These are phyloP conservation scores for Dryococelus australis DNA, from an alignment of 2,888 invertebrate species.

Conservation along the genomic window DNA sequence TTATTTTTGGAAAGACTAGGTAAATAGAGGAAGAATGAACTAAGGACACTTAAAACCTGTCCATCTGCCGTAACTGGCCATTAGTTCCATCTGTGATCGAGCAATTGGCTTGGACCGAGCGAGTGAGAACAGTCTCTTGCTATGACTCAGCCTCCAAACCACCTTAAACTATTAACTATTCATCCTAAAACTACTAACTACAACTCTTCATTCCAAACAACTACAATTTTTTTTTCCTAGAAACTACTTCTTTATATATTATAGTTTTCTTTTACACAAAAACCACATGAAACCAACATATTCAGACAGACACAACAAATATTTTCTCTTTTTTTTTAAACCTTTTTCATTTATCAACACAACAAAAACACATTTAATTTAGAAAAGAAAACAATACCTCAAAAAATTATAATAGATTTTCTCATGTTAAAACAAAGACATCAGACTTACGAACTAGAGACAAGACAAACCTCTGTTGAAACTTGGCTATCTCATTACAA, in stretches of 20 bases:
- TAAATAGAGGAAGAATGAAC: constrained; percentile 39
- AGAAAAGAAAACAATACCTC: constrained; percentile 25
- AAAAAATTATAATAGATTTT: constrained; percentile 29
- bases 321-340: constrained; percentile 29
- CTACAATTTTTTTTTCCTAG: constrained; percentile 35
- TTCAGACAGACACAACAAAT: constrained; percentile 42
- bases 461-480: constrained; percentile 32
- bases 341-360: constrained; percentile 31
- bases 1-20: constrained; percentile 4
- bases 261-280: constrained; percentile 40
- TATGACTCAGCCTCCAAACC: constrained; percentile 46
- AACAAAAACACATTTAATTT: constrained; percentile 32
- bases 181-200: constrained; percentile 27
- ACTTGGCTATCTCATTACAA: constrained; percentile 29
- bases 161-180: constrained; percentile 22
- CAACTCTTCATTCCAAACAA: constrained; percentile 28
- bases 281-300: constrained; percentile 42
- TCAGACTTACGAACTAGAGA: constrained; percentile 24
- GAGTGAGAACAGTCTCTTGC: constrained; percentile 30
- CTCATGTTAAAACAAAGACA: constrained; percentile 21
- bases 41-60: constrained; percentile 46
- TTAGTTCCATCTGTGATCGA: constrained; percentile 30
- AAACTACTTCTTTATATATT: constrained; percentile 35
- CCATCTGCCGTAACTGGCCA: constrained; percentile 37
- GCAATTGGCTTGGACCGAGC: constrained; percentile 6